Evolutionary conservation across 2,888 invertebrate species (phyloP), one percentile per base, ranked within the genome.

Genomic region (Cerceris ruficornis): DNA sequence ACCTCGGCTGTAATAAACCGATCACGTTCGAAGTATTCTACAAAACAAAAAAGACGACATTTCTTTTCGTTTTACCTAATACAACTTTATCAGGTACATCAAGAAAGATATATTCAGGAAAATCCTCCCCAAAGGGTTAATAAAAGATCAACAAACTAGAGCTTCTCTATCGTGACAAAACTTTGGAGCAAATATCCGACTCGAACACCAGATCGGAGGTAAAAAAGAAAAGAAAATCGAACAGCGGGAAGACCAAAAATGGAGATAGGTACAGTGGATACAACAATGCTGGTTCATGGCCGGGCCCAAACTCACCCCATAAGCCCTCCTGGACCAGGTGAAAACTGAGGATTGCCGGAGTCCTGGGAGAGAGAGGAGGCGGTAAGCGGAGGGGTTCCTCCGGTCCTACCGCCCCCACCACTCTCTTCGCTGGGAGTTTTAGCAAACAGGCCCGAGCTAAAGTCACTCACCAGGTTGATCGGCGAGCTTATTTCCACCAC

Each of bases 371-470:
- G 90, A 87, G 91, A 92, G 92, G 91, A 92, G 92, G 89, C 93
- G 94, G 94, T 94, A 94, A 95, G 94, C 92, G 96, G 94, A 93
- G 96, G 95, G 87, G 94, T 94, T 87, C 94, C 93, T 87, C 94
- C 94, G 67, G 93, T 92, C 86, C 93, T 93, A 88, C 94, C 93
- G 86, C 93, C 92, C 87, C 94, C 94, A 92, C 96, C 96, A 93
- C 95, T 95, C 94, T 97, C 97, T 94, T 97, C 97, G 93, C 97
- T 97, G 92, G 97, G 97, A 91, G 97, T 97, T 94, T 97, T 97
- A 95, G 96, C 97, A 95, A 98, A 98, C 93, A 98, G 95, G 93
- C 98, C 98, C 91, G 97, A 97, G 93, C 98, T 97, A 94, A 98
- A 97, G 95, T 98, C 98, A 92, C 94, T 95, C 93, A 98, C 98